Conservation (phyloP, 37 sponge, comb jelly and placozoan species). For the Halichondria panicea region DNA sequence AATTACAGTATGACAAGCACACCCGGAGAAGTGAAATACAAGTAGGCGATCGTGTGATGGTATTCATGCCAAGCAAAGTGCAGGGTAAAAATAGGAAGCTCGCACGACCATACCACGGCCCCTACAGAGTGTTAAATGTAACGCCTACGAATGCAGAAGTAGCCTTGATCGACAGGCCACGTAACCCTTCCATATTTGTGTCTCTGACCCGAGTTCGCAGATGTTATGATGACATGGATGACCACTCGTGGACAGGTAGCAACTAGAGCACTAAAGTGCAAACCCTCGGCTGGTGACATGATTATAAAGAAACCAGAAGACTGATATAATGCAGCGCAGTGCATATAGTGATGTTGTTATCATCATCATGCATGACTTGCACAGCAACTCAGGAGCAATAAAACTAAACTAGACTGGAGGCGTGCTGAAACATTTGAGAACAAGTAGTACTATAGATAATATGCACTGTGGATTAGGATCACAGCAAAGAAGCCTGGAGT, state of each 20-base stretch:
- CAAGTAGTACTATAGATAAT: no score
- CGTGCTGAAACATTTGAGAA: no score
- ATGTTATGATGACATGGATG: slow-evolving; percentile 9
- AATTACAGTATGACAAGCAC: slow-evolving; percentile 7
- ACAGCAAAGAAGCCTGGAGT: no score
- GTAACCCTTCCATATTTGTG: slow-evolving; percentile 5
- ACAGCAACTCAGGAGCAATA: no score
- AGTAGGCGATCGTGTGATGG: slow-evolving; percentile 27
- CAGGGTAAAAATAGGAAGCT: slow-evolving; percentile 30
- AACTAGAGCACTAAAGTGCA: neutral
- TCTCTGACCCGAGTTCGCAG: slow-evolving; percentile 1
- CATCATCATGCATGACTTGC: no score
- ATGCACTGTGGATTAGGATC: no score
- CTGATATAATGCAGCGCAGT: no score
- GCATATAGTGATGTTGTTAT: no score
- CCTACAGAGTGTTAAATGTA: slow-evolving; percentile 11
- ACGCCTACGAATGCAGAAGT: slow-evolving; percentile 28
- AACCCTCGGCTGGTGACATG: no score
- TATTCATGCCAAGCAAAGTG: slow-evolving; percentile 21
- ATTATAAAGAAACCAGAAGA: no score
- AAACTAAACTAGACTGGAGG: no score
- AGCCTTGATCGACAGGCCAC: neutral
- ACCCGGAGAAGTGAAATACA: neutral
- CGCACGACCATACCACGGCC: slow-evolving; percentile 30
- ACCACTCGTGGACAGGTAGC: slow-evolving; percentile 1